These are phyloP conservation scores for Euproctis similis DNA, from an alignment of 2,888 invertebrate species.

Conservation along the genomic window DNA sequence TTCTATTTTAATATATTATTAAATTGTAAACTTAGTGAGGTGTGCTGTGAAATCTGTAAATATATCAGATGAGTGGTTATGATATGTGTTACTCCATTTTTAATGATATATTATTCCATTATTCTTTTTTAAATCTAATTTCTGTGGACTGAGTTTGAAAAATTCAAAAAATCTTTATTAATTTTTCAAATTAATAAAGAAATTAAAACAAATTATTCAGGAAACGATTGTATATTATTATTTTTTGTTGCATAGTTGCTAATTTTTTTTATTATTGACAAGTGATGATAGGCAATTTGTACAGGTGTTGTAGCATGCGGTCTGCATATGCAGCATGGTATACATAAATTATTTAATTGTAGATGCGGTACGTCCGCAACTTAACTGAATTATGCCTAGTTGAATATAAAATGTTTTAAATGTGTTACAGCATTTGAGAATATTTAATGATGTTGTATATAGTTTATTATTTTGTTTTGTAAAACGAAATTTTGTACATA, in stretches of 20 bases:
- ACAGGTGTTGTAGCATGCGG: conserved; percentile 39
- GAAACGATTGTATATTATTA: conserved; percentile 40
- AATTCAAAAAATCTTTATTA: conserved; percentile 22
- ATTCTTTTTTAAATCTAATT: conserved; percentile 24
- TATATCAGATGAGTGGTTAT: conserved; percentile 38
- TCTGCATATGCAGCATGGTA: conserved; percentile 19
- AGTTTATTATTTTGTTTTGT: conserved; percentile 74
- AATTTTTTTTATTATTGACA: conserved; percentile 37
- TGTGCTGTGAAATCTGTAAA: conserved; percentile 54
- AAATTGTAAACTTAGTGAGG: conserved; percentile 52
- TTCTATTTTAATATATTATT: conserved; percentile 73
- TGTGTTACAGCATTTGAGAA: conserved; percentile 76
- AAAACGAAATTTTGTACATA: conserved; percentile 67
- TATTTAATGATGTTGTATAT: conserved; percentile 76
- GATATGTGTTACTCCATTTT: conserved; percentile 32
- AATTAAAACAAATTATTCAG: conserved; percentile 40
- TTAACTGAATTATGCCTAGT: conserved; percentile 67
- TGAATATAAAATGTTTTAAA: conserved; percentile 74
- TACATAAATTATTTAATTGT: conserved; percentile 48
- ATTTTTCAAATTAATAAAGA: no score
- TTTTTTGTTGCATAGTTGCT: conserved; percentile 59
- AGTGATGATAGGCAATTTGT: conserved; percentile 47
- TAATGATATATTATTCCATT: conserved; percentile 29
- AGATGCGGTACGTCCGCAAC: conserved; percentile 42
- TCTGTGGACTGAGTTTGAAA: conserved; percentile 32